Base-by-base conservation (phyloP, 2,113 vertebrate genomes). In the Periophthalmodon schlosseri region DNA sequence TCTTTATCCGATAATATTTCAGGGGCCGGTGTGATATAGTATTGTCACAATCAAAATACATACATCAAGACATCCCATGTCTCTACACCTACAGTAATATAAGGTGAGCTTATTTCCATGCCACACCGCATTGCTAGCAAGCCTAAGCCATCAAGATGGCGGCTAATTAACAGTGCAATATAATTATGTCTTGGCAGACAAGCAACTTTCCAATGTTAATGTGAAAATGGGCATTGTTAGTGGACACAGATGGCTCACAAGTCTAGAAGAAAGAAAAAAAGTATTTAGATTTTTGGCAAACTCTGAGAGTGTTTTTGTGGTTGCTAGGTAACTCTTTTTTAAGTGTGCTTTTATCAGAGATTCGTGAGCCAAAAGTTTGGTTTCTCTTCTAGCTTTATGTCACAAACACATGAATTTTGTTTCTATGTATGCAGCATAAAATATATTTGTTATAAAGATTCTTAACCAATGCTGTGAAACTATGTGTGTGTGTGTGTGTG, bases 311-410 rank as follows among this genome's bases (percentile, higher is more conserved):
- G 71, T 89, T 91, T 91, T 82, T 87, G 68, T 10, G 75, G 91
- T 93, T 91, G 88, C 92, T 84, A 89, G 84, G 93, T 84, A 92
- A 92, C 93, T 78, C 86, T 92, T 78, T 79, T 52, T 16, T 90
- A 90, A 91, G 86, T 78, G 80, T 47, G 57, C 63, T 76, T 65
- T 56, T 49, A 49, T 49, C 39, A 44, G 8, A 44, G 39, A 44
- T 44, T 44, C 9, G 10, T 44, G 39, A 44, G 39, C 39, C 39
- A 44, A 44, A 44, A 10, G 39, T 44, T 44, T 44, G 39, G 39
- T 2, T 49, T 49, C 15, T 49, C 15, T 13, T 0, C 47, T 49
- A 16, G 14, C 15, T 15, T 49, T 49, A 49, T 49, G 47, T 49
- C 39, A 9, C 39, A 44, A 44, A 44, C 39, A 44, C 39, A 44